These are phyloP conservation scores for Euwallacea fornicatus DNA, from an alignment of 1,140 invertebrate genomes.

Conservation along the genomic window DNA sequence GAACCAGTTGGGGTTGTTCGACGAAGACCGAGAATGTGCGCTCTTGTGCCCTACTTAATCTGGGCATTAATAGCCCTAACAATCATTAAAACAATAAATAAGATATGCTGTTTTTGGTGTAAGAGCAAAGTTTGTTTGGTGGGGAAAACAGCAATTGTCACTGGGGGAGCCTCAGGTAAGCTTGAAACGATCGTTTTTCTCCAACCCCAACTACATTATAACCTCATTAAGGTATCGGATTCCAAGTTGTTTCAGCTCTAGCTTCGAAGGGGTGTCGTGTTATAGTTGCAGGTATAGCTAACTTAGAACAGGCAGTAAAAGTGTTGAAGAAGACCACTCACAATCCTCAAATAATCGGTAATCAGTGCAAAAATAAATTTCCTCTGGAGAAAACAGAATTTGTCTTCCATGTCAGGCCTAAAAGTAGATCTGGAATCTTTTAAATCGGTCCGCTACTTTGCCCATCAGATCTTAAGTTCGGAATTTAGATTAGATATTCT, in stretches of 20 bases:
- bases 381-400: background rate
- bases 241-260: slow-evolving; percentile 44
- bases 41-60: too few species aligned
- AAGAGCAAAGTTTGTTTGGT: slow-evolving; percentile 22
- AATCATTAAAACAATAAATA: background rate
- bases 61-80: too few species aligned
- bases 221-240: slow-evolving; percentile 44
- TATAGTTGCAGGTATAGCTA: slow-evolving; percentile 45
- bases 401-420: slow-evolving; percentile 36
- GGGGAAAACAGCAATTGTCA: slow-evolving; percentile 27
- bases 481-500: slow-evolving; percentile 57
- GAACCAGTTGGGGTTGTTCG: too few species aligned
- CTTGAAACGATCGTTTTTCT: too few species aligned
- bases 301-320: slow-evolving; percentile 52
- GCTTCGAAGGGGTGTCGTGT: slow-evolving; percentile 46
- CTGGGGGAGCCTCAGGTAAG: slow-evolving; percentile 23
- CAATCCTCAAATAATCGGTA: slow-evolving; percentile 49
- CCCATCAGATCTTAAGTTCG: slow-evolving; percentile 42
- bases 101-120: slow-evolving; percentile 20
- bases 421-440: slow-evolving; percentile 49
- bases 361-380: slow-evolving; percentile 8
- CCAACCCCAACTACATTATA: too few species aligned
- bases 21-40: too few species aligned
- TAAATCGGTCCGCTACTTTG: slow-evolving; percentile 47
- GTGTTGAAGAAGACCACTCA: slow-evolving; percentile 45